Conservation (phyloP, 2,888 invertebrate genomes). For the Drosophila mercatorum region DNA sequence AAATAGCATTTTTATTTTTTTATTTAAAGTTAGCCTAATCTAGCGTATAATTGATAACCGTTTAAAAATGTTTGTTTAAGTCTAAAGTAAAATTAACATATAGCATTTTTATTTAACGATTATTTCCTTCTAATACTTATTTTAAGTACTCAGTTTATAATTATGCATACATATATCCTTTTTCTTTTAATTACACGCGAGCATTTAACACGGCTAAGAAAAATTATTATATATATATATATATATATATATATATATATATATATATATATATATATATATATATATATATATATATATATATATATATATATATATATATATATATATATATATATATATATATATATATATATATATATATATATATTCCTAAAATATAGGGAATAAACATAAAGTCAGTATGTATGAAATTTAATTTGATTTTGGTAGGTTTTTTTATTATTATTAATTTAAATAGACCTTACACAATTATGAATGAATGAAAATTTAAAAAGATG, state of each 20-base stretch:
- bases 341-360: slow-evolving; percentile 13
- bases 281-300: slow-evolving; percentile 13
- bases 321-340: too few relatives aligned
- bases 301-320: neutral
- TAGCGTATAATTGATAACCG: slow-evolving; percentile 70
- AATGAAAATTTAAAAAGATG: slow-evolving; percentile 63
- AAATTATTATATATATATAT: slow-evolving; percentile 22
- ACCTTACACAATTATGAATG: slow-evolving; percentile 63
- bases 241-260: too few relatives aligned
- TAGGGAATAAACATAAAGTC: slow-evolving; percentile 65
- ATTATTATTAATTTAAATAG: slow-evolving; percentile 67
- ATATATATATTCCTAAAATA: slow-evolving; percentile 51
- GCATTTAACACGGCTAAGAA: slow-evolving; percentile 57
- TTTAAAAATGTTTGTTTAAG: slow-evolving; percentile 59
- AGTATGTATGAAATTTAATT: slow-evolving; percentile 48
- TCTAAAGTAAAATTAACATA: slow-evolving; percentile 68
- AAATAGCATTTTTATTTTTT: slow-evolving; percentile 43
- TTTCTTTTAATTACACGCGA: slow-evolving; percentile 55
- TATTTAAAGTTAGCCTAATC: slow-evolving; percentile 57
- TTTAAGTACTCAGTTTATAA: slow-evolving; percentile 50
- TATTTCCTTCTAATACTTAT: slow-evolving; percentile 47
- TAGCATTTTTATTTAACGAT: slow-evolving; percentile 71
- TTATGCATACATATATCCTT: slow-evolving; percentile 9
- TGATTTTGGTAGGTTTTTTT: slow-evolving; percentile 18
- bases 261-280: too few relatives aligned